These are phyloP conservation scores for Andinoacara biseriatus DNA, from an alignment of 2,113 vertebrate genomes.

Conservation along the genomic window DNA sequence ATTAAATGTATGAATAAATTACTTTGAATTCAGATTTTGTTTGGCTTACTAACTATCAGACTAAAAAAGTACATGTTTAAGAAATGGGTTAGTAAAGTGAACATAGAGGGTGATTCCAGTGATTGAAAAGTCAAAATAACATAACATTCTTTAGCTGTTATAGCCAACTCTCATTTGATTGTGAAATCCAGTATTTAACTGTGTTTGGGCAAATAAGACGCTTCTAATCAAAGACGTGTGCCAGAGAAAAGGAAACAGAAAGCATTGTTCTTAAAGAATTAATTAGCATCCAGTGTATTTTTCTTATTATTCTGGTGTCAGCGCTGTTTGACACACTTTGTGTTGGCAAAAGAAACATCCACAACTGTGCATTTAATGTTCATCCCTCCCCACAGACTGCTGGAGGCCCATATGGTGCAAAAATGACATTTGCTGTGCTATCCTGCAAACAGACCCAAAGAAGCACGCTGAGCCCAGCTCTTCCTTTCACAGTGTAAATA, in stretches of 20 bases:
- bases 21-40: not conserved
- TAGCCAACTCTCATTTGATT: not conserved
- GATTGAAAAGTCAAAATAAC: not conserved
- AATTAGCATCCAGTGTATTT: not conserved
- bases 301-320: not conserved
- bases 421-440: constrained; percentile 18
- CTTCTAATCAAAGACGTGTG: not conserved
- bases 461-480: constrained; percentile 6
- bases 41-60: constrained; percentile 4
- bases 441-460: constrained; percentile 8
- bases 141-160: not conserved
- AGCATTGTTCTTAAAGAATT: not conserved
- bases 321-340: not conserved
- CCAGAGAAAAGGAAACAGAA: not conserved
- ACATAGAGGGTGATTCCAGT: not conserved
- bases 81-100: not conserved
- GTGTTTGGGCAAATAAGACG: not conserved
- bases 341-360: constrained; percentile 9
- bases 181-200: not conserved
- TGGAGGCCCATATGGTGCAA: not conserved
- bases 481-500: not conserved
- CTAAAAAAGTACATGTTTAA: not conserved
- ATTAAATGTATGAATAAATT: not conserved
- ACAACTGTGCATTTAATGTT: not conserved
- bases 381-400: not conserved